These are phyloP conservation scores for Hedya salicella DNA, from an alignment of 2,888 invertebrate species.

Conservation along the genomic window DNA sequence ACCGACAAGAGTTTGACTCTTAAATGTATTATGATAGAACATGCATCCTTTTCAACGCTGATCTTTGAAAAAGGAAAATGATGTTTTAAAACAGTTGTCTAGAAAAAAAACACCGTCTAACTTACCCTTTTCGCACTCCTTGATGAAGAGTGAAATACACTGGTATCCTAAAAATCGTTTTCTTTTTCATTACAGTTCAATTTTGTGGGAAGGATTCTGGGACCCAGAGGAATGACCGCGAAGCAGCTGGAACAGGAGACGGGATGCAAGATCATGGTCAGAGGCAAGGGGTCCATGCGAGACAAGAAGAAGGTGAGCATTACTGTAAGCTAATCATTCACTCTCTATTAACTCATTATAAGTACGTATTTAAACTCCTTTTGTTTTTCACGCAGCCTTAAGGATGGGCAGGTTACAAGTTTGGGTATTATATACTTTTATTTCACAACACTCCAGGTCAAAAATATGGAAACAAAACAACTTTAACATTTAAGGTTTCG, in stretches of 20 bases:
- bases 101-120: too few species aligned
- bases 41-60: too few species aligned
- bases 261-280: slow-evolving; percentile 99
- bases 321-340: slow-evolving; percentile 41
- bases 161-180: not conserved
- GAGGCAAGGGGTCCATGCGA: slow-evolving; percentile 99
- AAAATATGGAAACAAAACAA: too few species aligned
- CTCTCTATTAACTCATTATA: slow-evolving; percentile 22
- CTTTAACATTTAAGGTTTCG: too few species aligned
- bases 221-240: slow-evolving; percentile 99
- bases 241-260: slow-evolving; percentile 99
- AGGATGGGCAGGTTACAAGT: slow-evolving; percentile 47
- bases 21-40: too few species aligned
- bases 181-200: slow-evolving; percentile 92
- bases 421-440: slow-evolving; percentile 3
- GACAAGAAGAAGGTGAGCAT: slow-evolving; percentile 98
- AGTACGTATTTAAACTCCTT: slow-evolving; percentile 18
- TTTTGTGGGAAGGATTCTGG: slow-evolving; percentile 99
- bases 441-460: too few species aligned
- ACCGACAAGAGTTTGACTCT: too few species aligned
- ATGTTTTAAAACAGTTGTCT: too few species aligned
- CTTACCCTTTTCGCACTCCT: too few species aligned
- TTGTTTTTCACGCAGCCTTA: slow-evolving; percentile 50
- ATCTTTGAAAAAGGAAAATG: too few species aligned
- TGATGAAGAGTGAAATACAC: too few species aligned